phyloP scores from a whole-genome alignment of 1,140 invertebrate species.

The Fopius arisanus region DNA sequence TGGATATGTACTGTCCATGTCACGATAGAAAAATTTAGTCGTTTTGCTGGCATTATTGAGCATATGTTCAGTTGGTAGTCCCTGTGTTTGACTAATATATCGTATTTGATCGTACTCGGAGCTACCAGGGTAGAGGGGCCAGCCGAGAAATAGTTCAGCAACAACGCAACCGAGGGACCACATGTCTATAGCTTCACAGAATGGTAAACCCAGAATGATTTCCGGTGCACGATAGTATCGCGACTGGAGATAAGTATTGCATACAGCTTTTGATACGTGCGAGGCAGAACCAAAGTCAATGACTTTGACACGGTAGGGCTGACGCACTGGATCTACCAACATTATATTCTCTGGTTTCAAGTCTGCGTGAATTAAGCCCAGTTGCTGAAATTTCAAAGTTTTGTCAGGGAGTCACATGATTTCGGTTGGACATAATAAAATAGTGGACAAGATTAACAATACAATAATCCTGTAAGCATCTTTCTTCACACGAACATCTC shows the following conservation, averaged over 20 bases:
- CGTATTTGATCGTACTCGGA: constrained; percentile 99
- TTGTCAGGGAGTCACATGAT: not conserved
- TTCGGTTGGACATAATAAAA: too few species aligned
- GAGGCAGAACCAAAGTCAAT: constrained; percentile 99
- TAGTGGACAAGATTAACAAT: too few species aligned
- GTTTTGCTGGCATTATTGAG: constrained; percentile 99
- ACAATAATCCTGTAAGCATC: not conserved
- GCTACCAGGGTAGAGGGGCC: constrained; percentile 99
- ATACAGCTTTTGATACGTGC: constrained; percentile 98
- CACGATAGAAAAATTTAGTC: constrained; percentile 97
- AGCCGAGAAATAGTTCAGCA: constrained; percentile 98
- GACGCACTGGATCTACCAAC: constrained; percentile 96
- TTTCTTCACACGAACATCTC: too few species aligned
- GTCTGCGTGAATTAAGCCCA: constrained; percentile 99
- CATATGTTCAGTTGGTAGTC: constrained; percentile 97
- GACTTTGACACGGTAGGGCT: constrained; percentile 97
- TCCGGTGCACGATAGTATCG: constrained; percentile 99
- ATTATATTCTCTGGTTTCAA: constrained; percentile 99
- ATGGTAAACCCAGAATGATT: constrained; percentile 97
- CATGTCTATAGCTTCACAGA: constrained; percentile 99
- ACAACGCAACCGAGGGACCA: constrained; percentile 99
- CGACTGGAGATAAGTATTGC: constrained; percentile 99
- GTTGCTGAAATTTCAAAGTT: constrained; percentile 73
- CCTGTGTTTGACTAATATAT: constrained; percentile 88
- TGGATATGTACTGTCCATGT: constrained; percentile 95